A percentile compares a stretch with the other conserved stretches of the same genome.
These are phyloP conservation scores for Microtus californicus DNA, from an alignment of 2,797 vertebrate genomes.

Conservation along the genomic window DNA sequence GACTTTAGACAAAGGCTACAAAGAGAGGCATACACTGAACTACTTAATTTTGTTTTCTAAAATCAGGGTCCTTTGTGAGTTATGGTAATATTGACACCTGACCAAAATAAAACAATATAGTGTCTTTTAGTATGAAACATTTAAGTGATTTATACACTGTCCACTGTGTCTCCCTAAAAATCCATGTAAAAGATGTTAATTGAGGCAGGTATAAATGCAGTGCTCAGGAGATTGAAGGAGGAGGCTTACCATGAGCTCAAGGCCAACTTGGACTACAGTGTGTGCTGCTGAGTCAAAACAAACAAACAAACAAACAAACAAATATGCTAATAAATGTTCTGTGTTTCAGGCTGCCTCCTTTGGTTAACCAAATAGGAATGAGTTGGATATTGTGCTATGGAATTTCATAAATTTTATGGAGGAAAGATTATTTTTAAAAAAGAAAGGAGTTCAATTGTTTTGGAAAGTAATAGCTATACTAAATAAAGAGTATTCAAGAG, in stretches of 20 bases:
- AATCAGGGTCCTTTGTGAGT: neutral
- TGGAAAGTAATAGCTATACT: neutral
- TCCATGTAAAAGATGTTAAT: neutral
- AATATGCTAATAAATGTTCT: neutral
- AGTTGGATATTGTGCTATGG: neutral
- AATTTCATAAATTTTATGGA: constrained; percentile 29
- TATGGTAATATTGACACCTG: neutral
- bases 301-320: neutral
- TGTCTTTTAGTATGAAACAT: neutral
- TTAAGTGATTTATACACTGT: neutral
- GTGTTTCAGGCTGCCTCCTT: neutral
- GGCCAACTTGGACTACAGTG: neutral
- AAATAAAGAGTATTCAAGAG: constrained; percentile 34
- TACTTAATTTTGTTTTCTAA: neutral
- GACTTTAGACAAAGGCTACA: neutral
- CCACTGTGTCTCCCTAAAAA: neutral
- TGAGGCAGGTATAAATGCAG: neutral
- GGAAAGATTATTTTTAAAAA: neutral
- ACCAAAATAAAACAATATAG: constrained; percentile 3
- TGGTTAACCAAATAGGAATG: neutral
- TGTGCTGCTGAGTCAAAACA: neutral
- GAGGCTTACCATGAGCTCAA: neutral
- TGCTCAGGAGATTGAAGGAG: neutral
- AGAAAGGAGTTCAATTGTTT: constrained; percentile 2
- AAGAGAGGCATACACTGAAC: neutral